Percentiles rank a stretch among this genome's conserved stretches.
Conservation (phyloP, 2,113 vertebrate genomes). For the Petaurus breviceps region DNA sequence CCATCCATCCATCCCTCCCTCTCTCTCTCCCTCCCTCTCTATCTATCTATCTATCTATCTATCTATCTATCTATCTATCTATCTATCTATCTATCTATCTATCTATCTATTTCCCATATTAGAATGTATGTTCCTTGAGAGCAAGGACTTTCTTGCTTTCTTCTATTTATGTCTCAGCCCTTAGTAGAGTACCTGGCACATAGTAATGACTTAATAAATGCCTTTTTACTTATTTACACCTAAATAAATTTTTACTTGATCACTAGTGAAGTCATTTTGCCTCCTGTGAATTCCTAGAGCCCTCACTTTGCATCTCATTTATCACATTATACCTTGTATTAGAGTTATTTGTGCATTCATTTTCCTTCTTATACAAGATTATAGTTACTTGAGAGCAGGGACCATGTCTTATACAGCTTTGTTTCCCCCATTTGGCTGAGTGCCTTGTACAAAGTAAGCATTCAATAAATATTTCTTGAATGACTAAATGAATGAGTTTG, state of each 20-base stretch:
- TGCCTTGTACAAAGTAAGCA: not conserved
- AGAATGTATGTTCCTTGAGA: not conserved
- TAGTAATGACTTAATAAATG: not conserved
- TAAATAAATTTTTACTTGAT: not conserved
- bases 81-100: too few relatives aligned
- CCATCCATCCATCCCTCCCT: too few relatives aligned
- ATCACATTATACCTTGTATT: not conserved
- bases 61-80: too few relatives aligned
- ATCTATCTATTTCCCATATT: too few relatives aligned
- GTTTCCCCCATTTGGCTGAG: not conserved
- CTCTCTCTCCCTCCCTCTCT: too few relatives aligned
- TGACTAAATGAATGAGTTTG: not conserved
- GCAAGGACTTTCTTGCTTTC: not conserved
- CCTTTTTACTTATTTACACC: not conserved
- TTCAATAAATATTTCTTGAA: not conserved
- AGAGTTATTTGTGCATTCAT: not conserved
- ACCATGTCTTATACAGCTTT: conserved; percentile 19
- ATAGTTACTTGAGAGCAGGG: not conserved
- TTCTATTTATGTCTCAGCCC: not conserved
- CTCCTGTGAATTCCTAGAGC: not conserved
- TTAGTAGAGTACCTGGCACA: not conserved
- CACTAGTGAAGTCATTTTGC: not conserved
- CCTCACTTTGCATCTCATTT: not conserved
- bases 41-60: too few relatives aligned
- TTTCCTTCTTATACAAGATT: not conserved